phyloP scores from a whole-genome alignment of 2,797 vertebrate genomes.

The Gymnothorax javanicus region DNA sequence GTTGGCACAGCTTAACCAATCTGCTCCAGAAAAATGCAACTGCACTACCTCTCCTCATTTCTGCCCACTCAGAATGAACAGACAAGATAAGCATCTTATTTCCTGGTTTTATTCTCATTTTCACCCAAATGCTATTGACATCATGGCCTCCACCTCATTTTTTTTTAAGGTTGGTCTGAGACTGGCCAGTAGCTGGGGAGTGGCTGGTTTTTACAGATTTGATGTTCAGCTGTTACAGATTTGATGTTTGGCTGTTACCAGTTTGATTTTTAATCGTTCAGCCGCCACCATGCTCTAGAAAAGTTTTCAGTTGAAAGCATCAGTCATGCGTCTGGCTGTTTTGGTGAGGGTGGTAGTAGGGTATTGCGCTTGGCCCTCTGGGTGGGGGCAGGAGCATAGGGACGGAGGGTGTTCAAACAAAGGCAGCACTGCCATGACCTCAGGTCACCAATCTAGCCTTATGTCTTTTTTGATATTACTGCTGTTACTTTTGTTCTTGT shows the following conservation, averaged over 20 bases:
- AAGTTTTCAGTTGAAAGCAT: not conserved
- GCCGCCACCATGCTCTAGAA: not conserved
- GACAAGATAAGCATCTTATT: not conserved
- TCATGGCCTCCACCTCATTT: too few species aligned
- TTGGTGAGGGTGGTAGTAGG: not conserved
- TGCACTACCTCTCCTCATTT: not conserved
- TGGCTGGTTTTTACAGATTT: too few species aligned
- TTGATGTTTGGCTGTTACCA: not conserved
- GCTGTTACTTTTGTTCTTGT: not conserved
- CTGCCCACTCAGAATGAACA: not conserved
- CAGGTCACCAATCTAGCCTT: not conserved
- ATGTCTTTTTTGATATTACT: not conserved
- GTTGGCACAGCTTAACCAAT: slow-evolving; percentile 54
- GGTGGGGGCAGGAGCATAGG: not conserved
- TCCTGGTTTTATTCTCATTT: too few species aligned
- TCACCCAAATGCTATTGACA: too few species aligned
- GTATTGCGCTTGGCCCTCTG: not conserved
- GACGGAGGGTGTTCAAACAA: not conserved
- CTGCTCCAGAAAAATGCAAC: slow-evolving; percentile 67
- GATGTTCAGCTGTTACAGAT: not conserved
- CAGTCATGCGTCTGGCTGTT: not conserved
- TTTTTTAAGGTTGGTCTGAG: too few species aligned
- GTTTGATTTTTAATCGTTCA: too few species aligned
- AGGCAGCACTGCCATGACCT: not conserved
- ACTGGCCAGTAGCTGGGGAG: too few species aligned